Base-by-base conservation (phyloP, 1,140 invertebrate genomes). In the Drosophila burlai region DNA sequence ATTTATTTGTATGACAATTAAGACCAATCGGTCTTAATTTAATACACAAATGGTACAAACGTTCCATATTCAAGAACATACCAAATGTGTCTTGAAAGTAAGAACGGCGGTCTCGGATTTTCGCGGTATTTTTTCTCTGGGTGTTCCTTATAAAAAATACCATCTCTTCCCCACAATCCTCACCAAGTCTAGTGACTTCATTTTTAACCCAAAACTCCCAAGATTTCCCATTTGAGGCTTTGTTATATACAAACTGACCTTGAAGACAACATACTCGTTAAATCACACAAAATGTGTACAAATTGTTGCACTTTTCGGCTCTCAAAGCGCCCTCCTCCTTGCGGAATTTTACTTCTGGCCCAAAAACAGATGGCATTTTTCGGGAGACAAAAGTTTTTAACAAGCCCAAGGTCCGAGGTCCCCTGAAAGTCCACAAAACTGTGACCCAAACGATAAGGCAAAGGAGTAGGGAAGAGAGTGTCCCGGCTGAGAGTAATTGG, bases 331-430 rank as follows among this genome's bases (percentile, higher is more conserved):
- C 9, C 43, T 8, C 11, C 15, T 24, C 16, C 21, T 16, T 40
- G 16, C 16, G n/a, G 29, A 16, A 52, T 67, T 31, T 38, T 0
- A 26, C 55, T 69, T 62, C 65, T 65, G 62, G 61, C 75, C 13
- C 11, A 50, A 18, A 66, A 86, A 80, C 84, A 86, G 83, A 86
- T 86, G 87, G 83, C 63, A 87, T 89, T 89, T 87, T 89, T 83
- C 4, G 52, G 73, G 59, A 29, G 80, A 78, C 52, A 81, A 73
- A 73, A 73, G 38, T 78, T 86, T 89, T 83, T 83, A 87, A 81
- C 68, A 64, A 89, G 83, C 76, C 47, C 60, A 29, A 64, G 50
- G 57, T 62, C 67, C 59, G 57, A 62, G 66, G 57, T 55, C 49
- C 45, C 50, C 54, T 1, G 40, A 43, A 42, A 63, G 43, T 76